Conservation (phyloP, 2,113 vertebrate species). For the Oenanthe melanoleuca region DNA sequence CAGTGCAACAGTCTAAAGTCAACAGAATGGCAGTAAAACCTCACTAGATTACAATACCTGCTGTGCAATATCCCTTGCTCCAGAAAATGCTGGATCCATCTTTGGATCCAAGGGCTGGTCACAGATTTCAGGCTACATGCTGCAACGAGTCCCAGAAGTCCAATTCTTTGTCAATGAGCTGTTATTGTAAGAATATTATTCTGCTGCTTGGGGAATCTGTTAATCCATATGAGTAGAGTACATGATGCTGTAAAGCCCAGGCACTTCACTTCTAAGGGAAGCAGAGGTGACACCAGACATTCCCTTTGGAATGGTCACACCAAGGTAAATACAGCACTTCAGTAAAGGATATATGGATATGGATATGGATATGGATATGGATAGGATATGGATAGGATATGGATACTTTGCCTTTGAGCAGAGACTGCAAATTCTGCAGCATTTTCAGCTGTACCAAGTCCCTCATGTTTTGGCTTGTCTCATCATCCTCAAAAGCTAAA, state of each 20-base stretch:
- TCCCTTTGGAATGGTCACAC: not conserved
- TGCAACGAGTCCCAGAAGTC: not conserved
- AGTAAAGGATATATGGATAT: not conserved
- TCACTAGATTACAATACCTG: not conserved
- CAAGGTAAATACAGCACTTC: not conserved
- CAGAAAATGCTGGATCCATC: not conserved
- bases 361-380: not conserved
- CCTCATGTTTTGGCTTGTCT: not conserved
- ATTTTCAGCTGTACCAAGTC: not conserved
- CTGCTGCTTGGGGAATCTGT: not conserved
- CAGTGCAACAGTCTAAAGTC: not conserved
- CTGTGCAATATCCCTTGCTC: not conserved
- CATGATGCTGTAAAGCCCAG: not conserved
- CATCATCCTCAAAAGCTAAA: not conserved
- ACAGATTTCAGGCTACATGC: fast-evolving
- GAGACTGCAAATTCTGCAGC: not conserved
- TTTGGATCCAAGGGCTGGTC: not conserved
- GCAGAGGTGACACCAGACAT: not conserved
- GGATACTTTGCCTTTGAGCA: not conserved
- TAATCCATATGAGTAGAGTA: not conserved
- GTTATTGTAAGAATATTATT: not conserved
- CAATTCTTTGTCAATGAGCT: not conserved
- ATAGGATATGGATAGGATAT: not conserved
- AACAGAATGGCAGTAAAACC: not conserved
- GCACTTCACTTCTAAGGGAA: not conserved